phyloP scores from a whole-genome alignment of 2,113 vertebrate genomes.

The Cryptoleucopteryx plumbea region DNA sequence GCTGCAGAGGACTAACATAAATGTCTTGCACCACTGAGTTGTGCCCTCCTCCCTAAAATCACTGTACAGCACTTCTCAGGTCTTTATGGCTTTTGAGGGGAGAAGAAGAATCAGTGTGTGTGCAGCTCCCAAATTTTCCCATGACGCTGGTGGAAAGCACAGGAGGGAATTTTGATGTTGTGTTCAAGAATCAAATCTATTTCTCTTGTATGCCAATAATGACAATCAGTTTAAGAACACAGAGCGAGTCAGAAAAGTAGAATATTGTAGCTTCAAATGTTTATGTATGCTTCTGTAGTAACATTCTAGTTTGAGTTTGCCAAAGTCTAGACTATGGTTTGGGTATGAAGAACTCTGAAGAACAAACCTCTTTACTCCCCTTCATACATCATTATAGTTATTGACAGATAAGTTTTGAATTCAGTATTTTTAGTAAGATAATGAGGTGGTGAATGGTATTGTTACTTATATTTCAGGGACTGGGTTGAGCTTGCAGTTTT shows the following conservation, averaged over 20 bases:
- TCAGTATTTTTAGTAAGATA: neutral
- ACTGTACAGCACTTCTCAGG: neutral
- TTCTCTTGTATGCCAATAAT: neutral
- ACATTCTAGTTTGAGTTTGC: neutral
- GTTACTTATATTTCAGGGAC: neutral
- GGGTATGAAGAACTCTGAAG: neutral
- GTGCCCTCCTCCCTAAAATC: neutral
- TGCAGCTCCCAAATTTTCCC: neutral
- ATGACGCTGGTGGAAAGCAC: neutral
- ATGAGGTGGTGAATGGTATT: neutral
- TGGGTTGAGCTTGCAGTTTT: neutral
- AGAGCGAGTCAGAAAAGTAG: neutral
- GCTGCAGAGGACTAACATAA: neutral
- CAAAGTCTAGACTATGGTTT: neutral
- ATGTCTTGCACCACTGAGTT: neutral
- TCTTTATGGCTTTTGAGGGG: neutral
- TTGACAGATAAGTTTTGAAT: neutral
- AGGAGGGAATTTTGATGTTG: neutral
- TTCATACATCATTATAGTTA: neutral
- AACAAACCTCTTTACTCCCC: neutral
- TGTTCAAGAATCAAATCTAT: neutral
- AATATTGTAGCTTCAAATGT: neutral
- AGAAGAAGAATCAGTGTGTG: neutral
- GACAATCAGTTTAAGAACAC: neutral
- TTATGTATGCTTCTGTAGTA: neutral